phyloP scores from a whole-genome alignment of 2,797 vertebrate species.

The Arremon aurantiirostris region DNA sequence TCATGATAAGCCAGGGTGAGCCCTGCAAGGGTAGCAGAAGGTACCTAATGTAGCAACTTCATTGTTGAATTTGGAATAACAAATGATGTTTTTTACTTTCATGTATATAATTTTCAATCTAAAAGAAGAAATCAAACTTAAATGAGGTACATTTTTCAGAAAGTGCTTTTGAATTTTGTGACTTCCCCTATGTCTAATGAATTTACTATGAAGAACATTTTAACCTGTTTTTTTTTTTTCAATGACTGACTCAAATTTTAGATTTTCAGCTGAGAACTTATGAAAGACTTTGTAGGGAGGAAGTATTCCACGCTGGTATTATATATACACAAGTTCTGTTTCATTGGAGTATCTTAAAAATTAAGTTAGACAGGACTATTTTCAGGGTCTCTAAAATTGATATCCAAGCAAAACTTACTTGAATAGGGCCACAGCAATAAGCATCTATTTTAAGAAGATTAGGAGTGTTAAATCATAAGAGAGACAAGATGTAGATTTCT shows the following conservation, averaged over 20 bases:
- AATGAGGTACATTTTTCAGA: not conserved
- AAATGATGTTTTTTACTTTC: not conserved
- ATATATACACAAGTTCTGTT: not conserved
- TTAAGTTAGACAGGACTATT: not conserved
- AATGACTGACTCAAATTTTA: not conserved
- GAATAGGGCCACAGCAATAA: not conserved
- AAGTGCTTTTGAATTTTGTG: not conserved
- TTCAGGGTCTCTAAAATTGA: not conserved
- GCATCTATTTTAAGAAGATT: not conserved
- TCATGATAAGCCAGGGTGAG: not conserved
- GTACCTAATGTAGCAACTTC: not conserved
- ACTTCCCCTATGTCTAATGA: not conserved
- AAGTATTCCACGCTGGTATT: not conserved
- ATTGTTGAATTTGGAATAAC: not conserved
- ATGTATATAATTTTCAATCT: fast-evolving
- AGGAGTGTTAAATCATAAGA: not conserved
- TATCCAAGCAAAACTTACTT: not conserved
- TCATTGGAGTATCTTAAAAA: not conserved
- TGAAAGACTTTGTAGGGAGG: not conserved
- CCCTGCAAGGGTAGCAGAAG: not conserved
- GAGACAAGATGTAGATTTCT: not conserved
- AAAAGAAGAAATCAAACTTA: not conserved
- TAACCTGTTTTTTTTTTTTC: not conserved
- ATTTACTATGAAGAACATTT: not conserved
- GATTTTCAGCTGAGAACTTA: not conserved